Evolutionary conservation across 2,888 invertebrate species (phyloP).

Genomic region (Nemotelus pantherinus): DNA sequence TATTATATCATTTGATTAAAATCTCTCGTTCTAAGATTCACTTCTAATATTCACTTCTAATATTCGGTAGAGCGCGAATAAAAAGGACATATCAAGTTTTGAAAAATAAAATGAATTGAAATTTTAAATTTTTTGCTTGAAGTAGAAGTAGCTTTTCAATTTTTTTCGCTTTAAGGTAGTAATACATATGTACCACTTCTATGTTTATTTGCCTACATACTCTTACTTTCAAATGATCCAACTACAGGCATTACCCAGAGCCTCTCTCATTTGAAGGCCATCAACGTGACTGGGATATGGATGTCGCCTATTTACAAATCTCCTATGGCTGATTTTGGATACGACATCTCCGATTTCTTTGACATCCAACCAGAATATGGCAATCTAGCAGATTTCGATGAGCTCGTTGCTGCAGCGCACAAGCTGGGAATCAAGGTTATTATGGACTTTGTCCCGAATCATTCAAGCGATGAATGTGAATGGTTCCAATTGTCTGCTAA

Average conservation of each 20-base stretch:
- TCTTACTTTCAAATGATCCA: no score
- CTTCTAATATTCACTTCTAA: no score
- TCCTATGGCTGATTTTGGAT: conserved; percentile 74
- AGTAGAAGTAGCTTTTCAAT: conserved; percentile 51
- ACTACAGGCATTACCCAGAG: conserved; percentile 67
- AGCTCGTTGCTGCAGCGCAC: conserved; percentile 66
- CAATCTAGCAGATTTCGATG: conserved; percentile 72
- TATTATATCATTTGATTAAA: no score
- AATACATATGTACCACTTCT: no score
- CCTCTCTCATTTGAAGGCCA: conserved; percentile 67
- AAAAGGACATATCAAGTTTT: background rate
- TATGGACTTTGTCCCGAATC: conserved; percentile 69
- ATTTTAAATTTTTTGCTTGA: no score
- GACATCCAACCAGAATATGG: conserved; percentile 74
- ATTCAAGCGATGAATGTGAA: conserved; percentile 57
- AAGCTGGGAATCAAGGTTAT: conserved; percentile 65
- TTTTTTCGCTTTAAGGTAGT: no score
- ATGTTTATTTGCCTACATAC: no score
- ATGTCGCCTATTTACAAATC: conserved; percentile 73
- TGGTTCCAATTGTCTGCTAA: conserved; percentile 79
- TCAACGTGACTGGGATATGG: conserved; percentile 70
- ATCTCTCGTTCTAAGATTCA: no score
- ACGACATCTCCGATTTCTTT: conserved; percentile 71
- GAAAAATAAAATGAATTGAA: no score
- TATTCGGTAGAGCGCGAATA: no score